Evolutionary conservation across 2,113 vertebrate species (phyloP), one percentile per base, ranked within the genome.

Genomic region (Toxotes jaculatrix): DNA sequence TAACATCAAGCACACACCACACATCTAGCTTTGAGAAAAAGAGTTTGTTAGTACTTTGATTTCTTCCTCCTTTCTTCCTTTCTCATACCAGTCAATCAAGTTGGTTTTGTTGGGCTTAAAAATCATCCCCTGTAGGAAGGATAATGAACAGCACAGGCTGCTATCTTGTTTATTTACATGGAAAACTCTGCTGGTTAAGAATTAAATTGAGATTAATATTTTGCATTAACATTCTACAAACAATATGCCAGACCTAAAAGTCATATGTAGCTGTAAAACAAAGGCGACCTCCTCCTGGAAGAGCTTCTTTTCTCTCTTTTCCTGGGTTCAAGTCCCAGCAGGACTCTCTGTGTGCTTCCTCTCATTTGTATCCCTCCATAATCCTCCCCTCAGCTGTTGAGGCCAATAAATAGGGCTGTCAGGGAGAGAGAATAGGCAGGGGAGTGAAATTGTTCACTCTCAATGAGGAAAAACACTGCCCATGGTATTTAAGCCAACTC

Each of bases 331-430:
- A 74, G 65, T 78, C 82, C 82, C 88, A 86, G 77, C 70, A 79
- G 85, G 76, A 72, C 67, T 67, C 72, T 79, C 80, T 64, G n/a
- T 83, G 68, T 70, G 73, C 78, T 74, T 60, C 56, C 66, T 51
- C 76, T 84, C 64, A 72, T 90, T 86, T 77, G 78, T 76, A 77
- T 80, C 75, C 68, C 69, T 77, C 88, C 59, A 56, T 88, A 89
- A 91, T 85, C 86, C 89, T 79, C 79, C 69, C 56, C 60, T 87
- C 85, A 61, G 86, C 82, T 83, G 74, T 56, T 80, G 42, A 83
- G 77, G 78, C 74, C 77, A 77, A 84, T 89, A 82, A 85, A 87
- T 53, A 65, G 68, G 53, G 45, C 78, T 74, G 84, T 86, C 76
- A 61, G 79, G 43, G 68, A 81, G 82, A 43, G 77, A 73, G 80